These are phyloP conservation scores for Stictonetta naevosa DNA, from an alignment of 2,113 vertebrate genomes.

Conservation along the genomic window DNA sequence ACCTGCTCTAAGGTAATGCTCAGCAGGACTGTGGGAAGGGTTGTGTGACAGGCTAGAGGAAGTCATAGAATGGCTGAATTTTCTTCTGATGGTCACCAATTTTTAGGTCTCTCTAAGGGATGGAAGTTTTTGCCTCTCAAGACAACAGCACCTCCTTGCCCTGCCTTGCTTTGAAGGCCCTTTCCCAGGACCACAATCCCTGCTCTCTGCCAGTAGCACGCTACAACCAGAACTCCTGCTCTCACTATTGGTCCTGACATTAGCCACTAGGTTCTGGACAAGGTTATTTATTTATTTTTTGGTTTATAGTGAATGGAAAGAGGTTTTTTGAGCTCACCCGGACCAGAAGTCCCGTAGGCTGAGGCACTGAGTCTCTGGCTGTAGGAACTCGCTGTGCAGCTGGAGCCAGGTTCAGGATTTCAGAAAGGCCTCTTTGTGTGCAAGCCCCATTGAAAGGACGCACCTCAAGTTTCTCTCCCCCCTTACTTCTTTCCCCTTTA, in stretches of 20 bases:
- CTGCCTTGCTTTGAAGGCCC: not conserved
- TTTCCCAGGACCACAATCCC: not conserved
- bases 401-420: not conserved
- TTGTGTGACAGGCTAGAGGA: not conserved
- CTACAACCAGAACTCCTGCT: accelerated
- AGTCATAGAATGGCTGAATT: not conserved
- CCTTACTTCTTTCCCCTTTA: not conserved
- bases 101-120: not conserved
- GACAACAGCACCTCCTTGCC: not conserved
- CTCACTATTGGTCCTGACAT: not conserved
- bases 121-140: not conserved
- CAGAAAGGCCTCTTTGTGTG: not conserved
- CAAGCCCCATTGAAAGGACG: not conserved
- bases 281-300: too few relatives aligned
- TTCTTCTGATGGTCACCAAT: not conserved
- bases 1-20: not conserved
- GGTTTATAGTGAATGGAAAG: not conserved
- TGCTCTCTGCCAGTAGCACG: not conserved
- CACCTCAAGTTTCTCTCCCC: not conserved
- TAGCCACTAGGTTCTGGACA: not conserved
- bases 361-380: not conserved
- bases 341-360: not conserved
- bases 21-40: not conserved
- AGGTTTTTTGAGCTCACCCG: not conserved
- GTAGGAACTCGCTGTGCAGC: not conserved